Evolutionary conservation across 2,797 vertebrate genomes (phyloP), one percentile per base, ranked within the genome.

Genomic region (Enteromius radiatus): DNA sequence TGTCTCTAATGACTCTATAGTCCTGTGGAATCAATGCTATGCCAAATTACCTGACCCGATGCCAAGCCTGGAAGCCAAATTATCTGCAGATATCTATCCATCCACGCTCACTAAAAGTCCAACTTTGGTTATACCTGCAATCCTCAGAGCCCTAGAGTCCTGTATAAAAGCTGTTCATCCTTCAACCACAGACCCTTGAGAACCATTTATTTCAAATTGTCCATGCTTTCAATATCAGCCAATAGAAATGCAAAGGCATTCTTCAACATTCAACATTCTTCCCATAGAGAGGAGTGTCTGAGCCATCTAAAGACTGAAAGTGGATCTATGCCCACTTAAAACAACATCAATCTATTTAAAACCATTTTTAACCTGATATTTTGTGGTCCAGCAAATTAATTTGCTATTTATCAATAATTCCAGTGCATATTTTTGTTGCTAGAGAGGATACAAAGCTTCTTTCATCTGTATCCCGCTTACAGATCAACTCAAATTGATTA

Each of bases 71-170:
- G 10, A 47, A 63, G 59, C 36, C 38, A 63, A 59, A 47, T 63
- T 76, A 63, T 76, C 14, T 76, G 36, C 33, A 41, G 23, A 56
- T 41, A 26, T 43, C 15, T 23, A 77, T 63, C 41, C 59, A 63
- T 47, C 23, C 38, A 11, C 64, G 49, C 33, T 41, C 7, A 63
- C 33, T 45, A 15, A 63, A 63, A 45, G 38, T 21, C 19, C 3
- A 23, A 75, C 49, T 54, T 56, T 75, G 73, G 49, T 75, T 74
- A n/a, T 8, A 36, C 31, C 49, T 75, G 23, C 23, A 41, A n/a
- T 74, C 70, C 49, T 74, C 47, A n/a, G 26, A 28, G 28, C 14
- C 23, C 45, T 38, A 38, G 36, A 38, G 36, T 28, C 9, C 8
- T 28, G 36, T 9, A 75, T 6, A 47, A 15, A 64, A 14, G n/a